Evolutionary conservation across 1,140 invertebrate genomes (phyloP), one percentile per base, ranked within the genome.

Genomic region (Cyclargus thomasi): DNA sequence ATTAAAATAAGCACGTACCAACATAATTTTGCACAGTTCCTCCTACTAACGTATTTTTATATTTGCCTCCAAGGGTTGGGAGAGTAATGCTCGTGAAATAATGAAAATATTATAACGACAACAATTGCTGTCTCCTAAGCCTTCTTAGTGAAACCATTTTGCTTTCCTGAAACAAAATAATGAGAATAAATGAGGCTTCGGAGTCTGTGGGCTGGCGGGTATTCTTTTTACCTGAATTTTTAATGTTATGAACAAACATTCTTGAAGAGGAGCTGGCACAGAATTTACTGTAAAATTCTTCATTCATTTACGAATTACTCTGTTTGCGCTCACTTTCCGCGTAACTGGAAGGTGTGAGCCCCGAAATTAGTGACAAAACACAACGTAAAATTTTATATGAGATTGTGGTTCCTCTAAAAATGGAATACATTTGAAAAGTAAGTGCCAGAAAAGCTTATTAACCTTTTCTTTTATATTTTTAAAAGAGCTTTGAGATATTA

Each of bases 141-240:
- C 55, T 59, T 59, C 55, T 59, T 59, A 59, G 55, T 21, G 55
- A 59, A 59, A 11, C 18, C 55, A 59, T 59, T 59, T 59, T 59
- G 55, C 20, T 59, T 20, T 59, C 7, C 55, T 59, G 55, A 59
- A 59, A 59, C 10, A 20, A 21, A 59, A 59, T 47, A 59, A 59
- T 59, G 55, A 59, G 55, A 21, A 59, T 21, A 22, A 59, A 59
- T 59, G 55, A 16, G 14, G 14, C 39, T 47, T 47, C 10, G 2
- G 55, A 11, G 17, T 17, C 6, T 21, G 55, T 17, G 18, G 55
- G 55, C 39, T 29, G 39, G 39, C 39, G 39, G 39, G 39, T 14
- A 16, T 47, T 47, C 4, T 29, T 47, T 47, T 14, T 47, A 16
- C 39, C 39, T 47, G 39, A 47, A 47, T 47, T 47, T 47, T 47